A percentile compares a stretch with the other conserved stretches of the same genome.
Evolutionary conservation across 2,888 invertebrate genomes (phyloP).

Genomic region (Orthosia gracilis): DNA sequence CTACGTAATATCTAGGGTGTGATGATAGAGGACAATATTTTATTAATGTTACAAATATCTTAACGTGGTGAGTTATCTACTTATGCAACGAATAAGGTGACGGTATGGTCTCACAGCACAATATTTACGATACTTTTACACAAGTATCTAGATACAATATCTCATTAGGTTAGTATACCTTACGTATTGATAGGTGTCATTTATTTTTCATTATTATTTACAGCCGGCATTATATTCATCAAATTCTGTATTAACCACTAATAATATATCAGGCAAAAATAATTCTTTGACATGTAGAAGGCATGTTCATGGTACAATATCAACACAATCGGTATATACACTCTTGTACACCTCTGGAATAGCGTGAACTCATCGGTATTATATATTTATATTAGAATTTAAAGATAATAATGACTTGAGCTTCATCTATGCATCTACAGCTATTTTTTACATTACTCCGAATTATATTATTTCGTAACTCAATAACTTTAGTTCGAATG

Average conservation of each 20-base stretch:
- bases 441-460: constrained; percentile 72
- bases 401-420: constrained; percentile 85
- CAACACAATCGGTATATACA: constrained; percentile 65
- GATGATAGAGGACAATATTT: constrained; percentile 64
- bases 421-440: constrained; percentile 82
- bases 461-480: constrained; percentile 65
- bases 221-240: constrained; percentile 71
- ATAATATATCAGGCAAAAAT: constrained; percentile 78
- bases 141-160: constrained; percentile 65
- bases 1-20: constrained; percentile 65
- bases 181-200: constrained; percentile 79
- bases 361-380: constrained; percentile 69
- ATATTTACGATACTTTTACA: constrained; percentile 70
- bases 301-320: constrained; percentile 86
- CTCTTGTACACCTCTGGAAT: constrained; percentile 65
- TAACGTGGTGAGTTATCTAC: constrained; percentile 66
- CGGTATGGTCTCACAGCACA: constrained; percentile 81
- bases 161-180: constrained; percentile 68
- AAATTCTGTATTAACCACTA: constrained; percentile 68
- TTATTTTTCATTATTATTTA: constrained; percentile 74
- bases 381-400: constrained; percentile 73
- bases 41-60: constrained; percentile 65
- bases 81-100: constrained; percentile 75
- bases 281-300: constrained; percentile 80
- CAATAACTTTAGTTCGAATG: constrained; percentile 62